Evolutionary conservation across 2,113 vertebrate species (phyloP), one percentile per base, ranked within the genome.

Genomic region (Oryzias melastigma): DNA sequence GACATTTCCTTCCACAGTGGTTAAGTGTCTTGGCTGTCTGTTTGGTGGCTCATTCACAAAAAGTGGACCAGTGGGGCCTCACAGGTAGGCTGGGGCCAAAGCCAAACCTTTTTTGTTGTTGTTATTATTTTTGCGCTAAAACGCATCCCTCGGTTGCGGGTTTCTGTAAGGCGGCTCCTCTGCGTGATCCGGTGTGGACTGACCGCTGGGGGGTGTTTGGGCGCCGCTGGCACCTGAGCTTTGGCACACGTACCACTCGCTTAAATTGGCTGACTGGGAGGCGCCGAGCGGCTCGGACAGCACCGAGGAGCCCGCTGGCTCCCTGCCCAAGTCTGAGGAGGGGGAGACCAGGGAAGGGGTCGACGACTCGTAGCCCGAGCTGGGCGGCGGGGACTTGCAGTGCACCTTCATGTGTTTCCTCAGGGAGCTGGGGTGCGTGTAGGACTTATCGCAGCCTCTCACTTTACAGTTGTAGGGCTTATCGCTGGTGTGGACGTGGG

Each of bases 381-480:
- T 94, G 77, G 95, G 93, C 68, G 97, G 95, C 66, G 97, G 95
- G 58, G 97, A 98, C 90, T 97, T 97, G 89, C 97, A 98, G 77
- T 97, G 96, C 83, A 97, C 96, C 87, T 98, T 99, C 97, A 99
- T 98, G 89, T 98, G 96, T 89, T 99, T 99, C 76, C 97, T 91
- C 90, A 98, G 87, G 60, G 97, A 99, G 86, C 96, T 98, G 60
- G 97, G 97, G 88, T 99, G 97, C 24, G 97, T 99, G 93, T 99
- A 99, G 70, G 96, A 99, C 87, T 99, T 99, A 90, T 98, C 97
- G 81, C 97, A 99, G 86, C 96, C 97, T 88, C 96, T 91, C 89
- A 99, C 95, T 93, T 98, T 99, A 91, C 97, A 99, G 91, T 95
- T 95, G 91, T 99, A 98, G 7, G 97, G 97, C 83, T 99, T 99